A percentile compares a stretch with the other conserved stretches of the same genome.
Conservation (phyloP, 2,888 invertebrate genomes). For the Odontocerum albicorne region DNA sequence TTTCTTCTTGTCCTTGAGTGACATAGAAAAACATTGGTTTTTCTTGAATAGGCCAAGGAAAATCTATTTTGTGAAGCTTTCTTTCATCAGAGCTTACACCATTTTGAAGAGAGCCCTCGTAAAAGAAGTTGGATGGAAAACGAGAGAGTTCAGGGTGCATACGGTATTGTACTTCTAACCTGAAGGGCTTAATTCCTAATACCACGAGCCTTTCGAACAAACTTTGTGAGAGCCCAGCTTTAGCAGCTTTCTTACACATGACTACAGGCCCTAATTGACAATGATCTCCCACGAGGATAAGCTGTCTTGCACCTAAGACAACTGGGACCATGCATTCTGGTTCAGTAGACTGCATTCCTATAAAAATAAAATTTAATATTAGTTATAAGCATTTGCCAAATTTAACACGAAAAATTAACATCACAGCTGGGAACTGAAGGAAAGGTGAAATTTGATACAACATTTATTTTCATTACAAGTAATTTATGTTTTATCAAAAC, state of each 20-base stretch:
- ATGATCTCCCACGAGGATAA: constrained; percentile 98
- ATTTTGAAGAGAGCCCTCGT: constrained; percentile 98
- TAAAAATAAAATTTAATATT: no score
- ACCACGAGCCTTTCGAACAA: constrained; percentile 97
- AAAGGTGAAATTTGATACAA: no score
- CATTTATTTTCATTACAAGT: no score
- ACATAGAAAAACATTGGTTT: constrained; percentile 99
- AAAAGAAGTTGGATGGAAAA: constrained; percentile 99
- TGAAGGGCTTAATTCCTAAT: constrained; percentile 93
- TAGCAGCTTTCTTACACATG: constrained; percentile 98
- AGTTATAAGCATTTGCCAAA: no score
- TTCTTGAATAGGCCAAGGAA: constrained; percentile 96
- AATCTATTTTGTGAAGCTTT: constrained; percentile 85
- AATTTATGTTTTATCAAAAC: no score
- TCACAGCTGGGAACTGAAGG: no score
- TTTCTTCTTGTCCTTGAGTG: constrained; percentile 98
- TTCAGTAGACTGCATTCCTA: constrained; percentile 90
- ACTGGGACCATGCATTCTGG: constrained; percentile 99
- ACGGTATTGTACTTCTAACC: constrained; percentile 96
- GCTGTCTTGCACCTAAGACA: constrained; percentile 93
- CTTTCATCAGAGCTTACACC: constrained; percentile 97
- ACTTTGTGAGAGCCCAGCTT: constrained; percentile 95
- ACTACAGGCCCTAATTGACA: constrained; percentile 99
- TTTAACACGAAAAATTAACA: no score
- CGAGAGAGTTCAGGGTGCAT: constrained; percentile 98